Evolutionary conservation across 2,888 invertebrate species (phyloP), one percentile per base, ranked within the genome.

Genomic region (Lasioglossum morio): DNA sequence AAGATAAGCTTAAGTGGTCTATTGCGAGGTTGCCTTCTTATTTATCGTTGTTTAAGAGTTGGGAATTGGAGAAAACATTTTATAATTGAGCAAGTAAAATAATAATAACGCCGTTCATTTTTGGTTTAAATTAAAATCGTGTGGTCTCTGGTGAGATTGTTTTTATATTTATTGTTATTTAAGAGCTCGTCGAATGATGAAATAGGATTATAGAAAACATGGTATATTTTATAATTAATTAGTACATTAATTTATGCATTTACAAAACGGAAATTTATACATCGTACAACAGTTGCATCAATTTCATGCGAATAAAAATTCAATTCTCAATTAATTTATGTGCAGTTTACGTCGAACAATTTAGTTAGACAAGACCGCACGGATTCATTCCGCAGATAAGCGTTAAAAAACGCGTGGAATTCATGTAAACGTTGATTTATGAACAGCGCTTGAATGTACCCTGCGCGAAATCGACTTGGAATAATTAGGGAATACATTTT

Each of bases 401-500:
- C 53, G 73, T 82, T 40, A 23, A 66, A 16, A 43, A 53, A 37
- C 27, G 14, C 46, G 23, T 19, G 46, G 46, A 72, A 48, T 53
- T 40, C n/a, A 27, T 40, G 37, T 63, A 73, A 79, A 60, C 79
- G 23, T 43, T 79, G 69, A 74, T 43, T 82, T 37, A 27, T 30
- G 30, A 34, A 37, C 7, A 12, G 70, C 4, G 14, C 40, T 10
- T 14, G 30, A 27, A 34, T 60, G 69, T 16, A 46, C 8, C 57
- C 3, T 57, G n/a, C n/a, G 57, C 37, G 69, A 30, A 75, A 63
- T 69, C 23, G 16, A 30, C 16, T 30, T 34, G 40, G 14, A 43
- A 37, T 69, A 60, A 7, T 0, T 30, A 0, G 30, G 12, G 10
- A 23, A 53, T 37, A 46, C 46, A 10, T 14, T 46, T 46, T 12